Conservation (phyloP, 2,888 invertebrate genomes). For the Synergus umbraculus region DNA sequence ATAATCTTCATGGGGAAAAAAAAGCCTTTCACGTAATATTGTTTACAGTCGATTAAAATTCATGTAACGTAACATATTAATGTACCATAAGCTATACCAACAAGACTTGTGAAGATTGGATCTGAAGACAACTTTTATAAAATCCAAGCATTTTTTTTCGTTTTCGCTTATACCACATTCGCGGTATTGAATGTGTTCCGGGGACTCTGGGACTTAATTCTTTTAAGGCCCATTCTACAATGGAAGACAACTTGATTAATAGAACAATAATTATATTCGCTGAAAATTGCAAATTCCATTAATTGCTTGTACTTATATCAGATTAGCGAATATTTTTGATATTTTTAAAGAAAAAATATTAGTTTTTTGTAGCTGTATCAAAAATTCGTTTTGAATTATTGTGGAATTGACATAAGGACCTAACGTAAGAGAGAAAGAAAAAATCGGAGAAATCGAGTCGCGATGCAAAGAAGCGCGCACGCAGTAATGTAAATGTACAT, state of each 20-base stretch:
- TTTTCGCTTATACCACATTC: neutral
- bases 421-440: neutral
- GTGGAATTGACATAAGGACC: neutral
- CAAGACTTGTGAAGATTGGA: neutral
- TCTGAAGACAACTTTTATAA: neutral
- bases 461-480: neutral
- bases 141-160: neutral
- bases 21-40: slow-evolving; percentile 5
- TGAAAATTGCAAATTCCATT: neutral
- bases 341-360: neutral
- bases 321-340: neutral
- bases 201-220: no score
- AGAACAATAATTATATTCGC: neutral
- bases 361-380: neutral
- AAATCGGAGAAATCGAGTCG: slow-evolving; percentile 15
- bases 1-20: slow-evolving; percentile 1
- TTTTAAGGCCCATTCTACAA: neutral
- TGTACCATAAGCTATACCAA: slow-evolving; percentile 13
- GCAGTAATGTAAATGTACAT: slow-evolving; percentile 1
- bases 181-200: neutral
- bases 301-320: neutral
- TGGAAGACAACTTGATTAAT: neutral
- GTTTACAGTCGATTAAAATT: neutral
- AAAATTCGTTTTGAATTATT: neutral
- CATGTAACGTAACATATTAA: neutral